These are phyloP conservation scores for Drosophila koepferae DNA, from an alignment of 2,888 invertebrate species.

Conservation along the genomic window DNA sequence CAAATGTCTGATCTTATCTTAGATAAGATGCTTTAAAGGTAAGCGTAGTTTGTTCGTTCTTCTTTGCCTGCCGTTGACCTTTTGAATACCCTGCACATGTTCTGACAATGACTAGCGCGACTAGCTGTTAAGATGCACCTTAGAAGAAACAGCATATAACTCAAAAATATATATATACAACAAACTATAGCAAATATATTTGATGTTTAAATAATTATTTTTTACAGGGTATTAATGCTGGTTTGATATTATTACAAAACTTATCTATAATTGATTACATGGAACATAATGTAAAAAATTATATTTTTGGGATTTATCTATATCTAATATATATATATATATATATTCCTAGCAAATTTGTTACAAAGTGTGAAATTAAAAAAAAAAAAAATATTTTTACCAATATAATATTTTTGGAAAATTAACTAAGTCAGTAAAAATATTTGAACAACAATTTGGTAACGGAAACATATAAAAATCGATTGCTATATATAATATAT, in stretches of 20 bases:
- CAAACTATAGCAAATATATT: too few relatives aligned
- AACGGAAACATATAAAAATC: slow-evolving; percentile 3
- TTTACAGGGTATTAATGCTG: background rate
- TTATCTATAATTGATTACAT: too few relatives aligned
- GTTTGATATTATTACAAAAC: background rate
- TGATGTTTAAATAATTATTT: background rate
- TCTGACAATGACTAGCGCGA: slow-evolving; percentile 22
- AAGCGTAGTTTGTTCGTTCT: slow-evolving; percentile 41
- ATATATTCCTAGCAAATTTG: background rate
- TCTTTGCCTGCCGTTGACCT: slow-evolving; percentile 16
- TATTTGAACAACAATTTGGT: background rate
- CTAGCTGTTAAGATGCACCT: slow-evolving; percentile 9
- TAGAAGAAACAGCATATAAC: background rate
- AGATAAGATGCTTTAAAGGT: slow-evolving; percentile 32
- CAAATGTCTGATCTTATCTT: background rate
- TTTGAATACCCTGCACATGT: slow-evolving; percentile 35
- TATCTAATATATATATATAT: too few relatives aligned
- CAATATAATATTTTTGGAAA: background rate
- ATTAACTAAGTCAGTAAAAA: background rate
- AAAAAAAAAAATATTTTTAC: background rate
- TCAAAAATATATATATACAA: background rate
- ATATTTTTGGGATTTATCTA: too few relatives aligned
- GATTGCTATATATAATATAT: background rate
- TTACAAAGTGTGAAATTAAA: background rate
- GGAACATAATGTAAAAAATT: too few relatives aligned